Percentiles rank a stretch among this genome's conserved stretches.
phyloP scores from a whole-genome alignment of 1,140 invertebrate species.

The Andrena cerasifolii region DNA sequence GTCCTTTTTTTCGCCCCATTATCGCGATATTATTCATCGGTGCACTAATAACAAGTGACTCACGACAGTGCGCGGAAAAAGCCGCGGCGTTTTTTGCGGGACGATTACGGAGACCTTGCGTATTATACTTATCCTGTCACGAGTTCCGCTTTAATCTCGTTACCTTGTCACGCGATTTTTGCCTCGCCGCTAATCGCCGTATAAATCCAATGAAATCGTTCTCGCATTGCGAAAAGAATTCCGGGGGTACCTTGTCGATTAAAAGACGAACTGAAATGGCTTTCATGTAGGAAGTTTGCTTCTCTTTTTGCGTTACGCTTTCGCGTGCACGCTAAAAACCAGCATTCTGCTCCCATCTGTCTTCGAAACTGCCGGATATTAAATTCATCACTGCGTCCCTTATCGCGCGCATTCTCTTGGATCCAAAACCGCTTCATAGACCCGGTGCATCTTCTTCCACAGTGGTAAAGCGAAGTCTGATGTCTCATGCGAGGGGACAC shows the following conservation, averaged over 20 bases:
- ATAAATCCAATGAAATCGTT: background rate
- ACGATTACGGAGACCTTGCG: constrained; percentile 22
- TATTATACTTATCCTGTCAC: constrained; percentile 14
- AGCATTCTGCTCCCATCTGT: no score
- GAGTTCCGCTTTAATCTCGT: constrained; percentile 25
- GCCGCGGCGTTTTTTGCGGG: constrained; percentile 3
- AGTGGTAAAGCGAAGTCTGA: no score
- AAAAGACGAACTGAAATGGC: no score
- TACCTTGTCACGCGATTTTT: constrained; percentile 23
- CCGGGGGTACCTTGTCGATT: background rate
- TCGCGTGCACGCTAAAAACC: no score
- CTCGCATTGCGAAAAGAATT: background rate
- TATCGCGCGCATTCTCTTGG: no score
- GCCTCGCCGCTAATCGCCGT: background rate
- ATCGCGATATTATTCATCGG: constrained; percentile 30
- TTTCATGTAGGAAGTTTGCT: no score
- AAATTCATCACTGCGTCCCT: no score
- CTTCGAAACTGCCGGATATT: no score
- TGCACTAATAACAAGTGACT: constrained; percentile 38
- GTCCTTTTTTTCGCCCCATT: constrained; percentile 1
- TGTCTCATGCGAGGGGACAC: no score
- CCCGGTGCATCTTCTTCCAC: no score
- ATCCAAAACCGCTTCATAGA: no score
- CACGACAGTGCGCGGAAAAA: constrained; percentile 32
- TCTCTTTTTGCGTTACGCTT: no score